Evolutionary conservation across 2,888 invertebrate species (phyloP).

Genomic region (Rugalucina vietnamica): DNA sequence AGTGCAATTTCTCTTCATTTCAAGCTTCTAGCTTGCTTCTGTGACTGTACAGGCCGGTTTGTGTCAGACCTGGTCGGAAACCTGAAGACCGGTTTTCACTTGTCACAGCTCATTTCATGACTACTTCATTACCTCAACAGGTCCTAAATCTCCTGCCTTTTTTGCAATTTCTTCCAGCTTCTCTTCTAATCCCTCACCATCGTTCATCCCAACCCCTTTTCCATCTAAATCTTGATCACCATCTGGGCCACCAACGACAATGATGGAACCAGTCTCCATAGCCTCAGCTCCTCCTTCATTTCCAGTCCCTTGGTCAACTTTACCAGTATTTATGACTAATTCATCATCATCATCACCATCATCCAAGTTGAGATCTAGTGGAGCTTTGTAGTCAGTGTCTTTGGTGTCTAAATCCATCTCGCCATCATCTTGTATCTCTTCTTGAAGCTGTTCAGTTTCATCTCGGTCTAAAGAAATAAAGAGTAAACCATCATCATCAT

Average conservation of each 20-base stretch:
- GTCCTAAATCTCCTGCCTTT: neutral
- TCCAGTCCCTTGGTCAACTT: neutral
- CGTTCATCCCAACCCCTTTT: neutral
- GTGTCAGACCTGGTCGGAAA: too few species aligned
- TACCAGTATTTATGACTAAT: neutral
- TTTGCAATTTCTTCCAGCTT: neutral
- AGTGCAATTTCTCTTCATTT: too few species aligned
- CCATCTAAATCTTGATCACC: neutral
- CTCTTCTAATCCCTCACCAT: neutral
- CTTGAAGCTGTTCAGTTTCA: constrained; percentile 57
- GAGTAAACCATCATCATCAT: too few species aligned
- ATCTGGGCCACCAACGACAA: neutral
- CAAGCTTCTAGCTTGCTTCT: too few species aligned
- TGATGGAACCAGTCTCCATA: neutral
- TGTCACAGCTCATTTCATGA: too few species aligned
- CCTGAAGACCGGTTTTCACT: too few species aligned
- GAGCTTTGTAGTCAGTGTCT: constrained; percentile 44
- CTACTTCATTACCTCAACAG: constrained; percentile 8
- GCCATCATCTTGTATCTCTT: constrained; percentile 65
- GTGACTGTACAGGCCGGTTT: too few species aligned
- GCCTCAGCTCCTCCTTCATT: neutral
- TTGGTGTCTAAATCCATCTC: constrained; percentile 56
- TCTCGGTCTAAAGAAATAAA: neutral
- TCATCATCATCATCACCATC: neutral
- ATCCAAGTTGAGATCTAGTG: neutral